Evolutionary conservation across 2,888 invertebrate genomes (phyloP), one percentile per base, ranked within the genome.

Genomic region (Tetragonisca angustula): DNA sequence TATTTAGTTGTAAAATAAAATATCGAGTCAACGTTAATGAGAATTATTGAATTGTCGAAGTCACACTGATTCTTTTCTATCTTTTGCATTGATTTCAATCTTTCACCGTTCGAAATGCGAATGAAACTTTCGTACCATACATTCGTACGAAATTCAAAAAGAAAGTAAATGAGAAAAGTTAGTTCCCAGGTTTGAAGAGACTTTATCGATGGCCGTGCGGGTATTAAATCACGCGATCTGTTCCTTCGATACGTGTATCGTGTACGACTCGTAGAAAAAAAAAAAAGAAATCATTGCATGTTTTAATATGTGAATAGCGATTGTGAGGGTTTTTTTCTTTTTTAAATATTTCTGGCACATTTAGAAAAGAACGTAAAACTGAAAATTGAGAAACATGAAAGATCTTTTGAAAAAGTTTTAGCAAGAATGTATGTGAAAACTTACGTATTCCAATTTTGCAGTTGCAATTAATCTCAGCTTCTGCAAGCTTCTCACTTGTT

Each of bases 271-370:
- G 32, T 36, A 32, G n/a, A 21, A n/a, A 56, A 49, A 27, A 61
- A 21, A 24, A 56, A 49, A 27, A 61, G 15, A 24, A 71, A 43
- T 61, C 11, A 17, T 43, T 24, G 24, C 43, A 19, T 17, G 27
- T 52, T 50, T 27, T 68, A 4, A 21, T 19, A 17, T 54, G 21
- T 15, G 24, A 59, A 56, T 27, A 11, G 19, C 27, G 75, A 67
- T 75, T 49, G 56, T 19, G 36, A 65, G 74, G 27, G 52, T 74
- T 62, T 21, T 56, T 56, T 24, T 5, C 65, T 62, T 21, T 56
- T 56, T 43, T 27, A 11, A 24, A 24, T 43, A 59, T 59, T 19
- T 9, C 3, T 3, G 15, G 27, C 21, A 69, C 15, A 52, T 52
- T 52, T 52, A 27, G 4, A 24, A 27, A 24, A 19, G 36, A 43